Conservation (phyloP, 2,888 invertebrate genomes). For the Hoplodrina ambigua region DNA sequence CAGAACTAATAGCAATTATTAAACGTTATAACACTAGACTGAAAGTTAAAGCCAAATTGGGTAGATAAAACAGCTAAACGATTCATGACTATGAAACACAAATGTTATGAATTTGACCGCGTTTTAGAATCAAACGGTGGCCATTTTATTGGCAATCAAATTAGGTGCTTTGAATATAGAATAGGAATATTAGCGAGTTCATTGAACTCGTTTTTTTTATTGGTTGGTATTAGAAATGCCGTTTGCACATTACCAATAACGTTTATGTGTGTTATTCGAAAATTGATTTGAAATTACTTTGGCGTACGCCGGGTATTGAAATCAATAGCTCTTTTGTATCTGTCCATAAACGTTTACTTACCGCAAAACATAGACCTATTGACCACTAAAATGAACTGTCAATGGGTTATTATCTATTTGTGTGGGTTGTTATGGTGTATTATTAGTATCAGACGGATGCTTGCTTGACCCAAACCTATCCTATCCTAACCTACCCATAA, state of each 20-base stretch:
- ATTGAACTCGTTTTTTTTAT: slow-evolving; percentile 12
- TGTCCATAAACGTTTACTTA: slow-evolving; percentile 4
- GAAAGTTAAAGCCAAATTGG: slow-evolving; percentile 17
- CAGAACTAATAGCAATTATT: slow-evolving; percentile 4
- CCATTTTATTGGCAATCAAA: slow-evolving; percentile 51
- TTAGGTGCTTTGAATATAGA: slow-evolving; percentile 52
- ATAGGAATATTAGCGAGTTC: slow-evolving; percentile 36
- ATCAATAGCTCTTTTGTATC: background rate
- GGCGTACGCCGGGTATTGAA: background rate
- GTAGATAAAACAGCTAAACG: slow-evolving; percentile 24
- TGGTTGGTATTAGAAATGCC: slow-evolving; percentile 28
- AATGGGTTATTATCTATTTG: slow-evolving; percentile 5
- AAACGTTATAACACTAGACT: slow-evolving; percentile 14
- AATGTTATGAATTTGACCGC: slow-evolving; percentile 50
- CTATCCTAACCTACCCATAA: background rate
- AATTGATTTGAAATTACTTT: slow-evolving; percentile 27
- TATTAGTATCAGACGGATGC: background rate
- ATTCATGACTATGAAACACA: slow-evolving; percentile 29
- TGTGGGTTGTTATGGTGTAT: background rate
- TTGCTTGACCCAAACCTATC: background rate
- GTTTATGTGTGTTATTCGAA: slow-evolving; percentile 34
- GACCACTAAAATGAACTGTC: slow-evolving; percentile 1
- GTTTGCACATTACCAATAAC: slow-evolving; percentile 31
- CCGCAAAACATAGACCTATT: slow-evolving; percentile 3
- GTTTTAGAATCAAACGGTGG: slow-evolving; percentile 18